These are phyloP conservation scores for Acanthosepion esculentum DNA, from an alignment of 2,888 invertebrate species.

Conservation along the genomic window DNA sequence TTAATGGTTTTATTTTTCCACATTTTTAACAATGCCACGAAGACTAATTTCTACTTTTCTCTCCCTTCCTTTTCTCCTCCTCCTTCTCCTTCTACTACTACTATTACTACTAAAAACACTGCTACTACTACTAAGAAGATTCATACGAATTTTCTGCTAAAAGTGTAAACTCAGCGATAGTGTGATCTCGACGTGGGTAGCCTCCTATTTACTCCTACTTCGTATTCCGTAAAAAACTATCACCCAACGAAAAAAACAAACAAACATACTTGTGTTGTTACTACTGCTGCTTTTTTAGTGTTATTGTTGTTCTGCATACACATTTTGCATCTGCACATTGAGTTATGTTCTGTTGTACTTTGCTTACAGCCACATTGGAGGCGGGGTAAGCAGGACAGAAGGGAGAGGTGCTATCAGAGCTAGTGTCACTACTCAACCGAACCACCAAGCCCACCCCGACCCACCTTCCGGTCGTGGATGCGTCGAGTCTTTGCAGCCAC, in stretches of 20 bases:
- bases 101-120: not conserved
- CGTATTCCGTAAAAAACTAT: not conserved
- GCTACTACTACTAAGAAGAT: not conserved
- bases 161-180: too few relatives aligned
- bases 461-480: not conserved
- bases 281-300: not conserved
- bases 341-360: not conserved
- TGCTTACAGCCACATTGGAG: not conserved
- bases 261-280: not conserved
- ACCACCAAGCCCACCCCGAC: not conserved
- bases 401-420: not conserved
- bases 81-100: not conserved
- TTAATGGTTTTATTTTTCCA: too few relatives aligned
- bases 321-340: not conserved
- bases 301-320: not conserved
- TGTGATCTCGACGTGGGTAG: too few relatives aligned
- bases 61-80: too few relatives aligned
- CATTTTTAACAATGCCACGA: too few relatives aligned
- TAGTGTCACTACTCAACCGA: not conserved
- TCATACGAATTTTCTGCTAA: too few relatives aligned
- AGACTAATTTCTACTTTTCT: too few relatives aligned
- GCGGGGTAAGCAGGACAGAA: not conserved
- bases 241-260: not conserved
- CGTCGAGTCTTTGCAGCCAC: not conserved
- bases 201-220: too few relatives aligned